Evolutionary conservation across 2,888 invertebrate species (phyloP).

Genomic region (Plebejus melissa): DNA sequence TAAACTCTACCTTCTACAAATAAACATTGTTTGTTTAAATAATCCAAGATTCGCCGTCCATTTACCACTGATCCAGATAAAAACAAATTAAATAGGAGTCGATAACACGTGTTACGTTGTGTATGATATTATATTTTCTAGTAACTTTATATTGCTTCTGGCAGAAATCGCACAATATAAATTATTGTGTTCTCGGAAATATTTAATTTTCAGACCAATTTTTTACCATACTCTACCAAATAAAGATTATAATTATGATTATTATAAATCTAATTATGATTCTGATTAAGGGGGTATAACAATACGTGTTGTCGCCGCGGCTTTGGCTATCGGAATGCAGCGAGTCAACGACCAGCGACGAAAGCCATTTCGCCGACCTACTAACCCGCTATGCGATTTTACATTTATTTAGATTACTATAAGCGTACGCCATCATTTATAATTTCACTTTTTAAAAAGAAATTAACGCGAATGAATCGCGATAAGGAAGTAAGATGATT

Average conservation of each 20-base stretch:
- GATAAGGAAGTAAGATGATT: neutral
- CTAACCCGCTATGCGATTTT: conserved; percentile 49
- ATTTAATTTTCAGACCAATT: too few relatives aligned
- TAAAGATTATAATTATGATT: neutral
- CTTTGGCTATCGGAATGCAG: conserved; percentile 43
- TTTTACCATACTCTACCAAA: neutral
- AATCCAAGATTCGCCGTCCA: too few relatives aligned
- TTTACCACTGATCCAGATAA: too few relatives aligned
- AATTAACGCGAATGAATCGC: conserved; percentile 13
- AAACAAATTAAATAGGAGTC: too few relatives aligned
- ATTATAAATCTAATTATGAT: too few relatives aligned
- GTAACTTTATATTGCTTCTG: too few relatives aligned
- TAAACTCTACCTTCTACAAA: too few relatives aligned
- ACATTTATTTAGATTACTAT: conserved; percentile 48
- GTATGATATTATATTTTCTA: too few relatives aligned
- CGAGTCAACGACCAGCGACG: conserved; percentile 49
- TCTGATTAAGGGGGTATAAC: neutral
- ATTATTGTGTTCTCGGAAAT: too few relatives aligned
- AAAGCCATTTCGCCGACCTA: conserved; percentile 66
- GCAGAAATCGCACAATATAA: too few relatives aligned
- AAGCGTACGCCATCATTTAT: conserved; percentile 10
- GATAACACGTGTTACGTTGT: too few relatives aligned
- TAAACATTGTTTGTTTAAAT: too few relatives aligned
- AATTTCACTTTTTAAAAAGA: conserved; percentile 27
- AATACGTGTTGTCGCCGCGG: conserved; percentile 3